Conservation (phyloP, 2,797 vertebrate species). For the Chromis chromis region DNA sequence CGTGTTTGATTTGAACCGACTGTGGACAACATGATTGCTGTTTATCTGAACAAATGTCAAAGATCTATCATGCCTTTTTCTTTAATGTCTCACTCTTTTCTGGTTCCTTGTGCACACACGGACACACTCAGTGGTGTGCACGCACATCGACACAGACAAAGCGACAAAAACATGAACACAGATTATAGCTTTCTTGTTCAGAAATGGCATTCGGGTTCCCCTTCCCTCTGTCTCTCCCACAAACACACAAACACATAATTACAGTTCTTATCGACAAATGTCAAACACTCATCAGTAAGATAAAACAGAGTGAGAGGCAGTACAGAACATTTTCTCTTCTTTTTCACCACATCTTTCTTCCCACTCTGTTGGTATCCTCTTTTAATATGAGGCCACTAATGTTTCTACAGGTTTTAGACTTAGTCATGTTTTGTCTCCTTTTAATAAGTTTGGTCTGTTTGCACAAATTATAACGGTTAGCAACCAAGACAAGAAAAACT, state of each 20-base stretch:
- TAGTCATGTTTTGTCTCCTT: not conserved
- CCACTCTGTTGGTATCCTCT: slow-evolving; percentile 1
- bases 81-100: slow-evolving; percentile 20
- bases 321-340: not conserved
- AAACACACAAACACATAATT: slow-evolving; percentile 63
- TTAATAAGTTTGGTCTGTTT: not conserved
- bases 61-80: slow-evolving; percentile 19
- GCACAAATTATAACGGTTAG: not conserved
- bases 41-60: slow-evolving; percentile 63
- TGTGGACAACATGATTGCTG: slow-evolving; percentile 62
- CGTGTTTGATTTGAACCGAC: slow-evolving; percentile 23
- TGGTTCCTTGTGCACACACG: slow-evolving; percentile 7
- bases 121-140: slow-evolving; percentile 2
- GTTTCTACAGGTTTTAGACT: not conserved
- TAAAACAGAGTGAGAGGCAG: slow-evolving; percentile 3
- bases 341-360: not conserved
- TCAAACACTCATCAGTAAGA: slow-evolving; percentile 54
- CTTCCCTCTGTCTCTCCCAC: slow-evolving; percentile 32
- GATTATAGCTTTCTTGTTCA: slow-evolving; percentile 43
- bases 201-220: slow-evolving; percentile 44
- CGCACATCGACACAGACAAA: slow-evolving; percentile 15
- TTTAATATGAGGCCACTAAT: slow-evolving; percentile 8
- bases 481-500: not conserved
- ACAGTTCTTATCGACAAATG: slow-evolving; percentile 61
- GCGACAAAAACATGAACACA: slow-evolving; percentile 22